Base-by-base conservation (phyloP, 2,888 invertebrate genomes). In the Parasteatoda lunata region DNA sequence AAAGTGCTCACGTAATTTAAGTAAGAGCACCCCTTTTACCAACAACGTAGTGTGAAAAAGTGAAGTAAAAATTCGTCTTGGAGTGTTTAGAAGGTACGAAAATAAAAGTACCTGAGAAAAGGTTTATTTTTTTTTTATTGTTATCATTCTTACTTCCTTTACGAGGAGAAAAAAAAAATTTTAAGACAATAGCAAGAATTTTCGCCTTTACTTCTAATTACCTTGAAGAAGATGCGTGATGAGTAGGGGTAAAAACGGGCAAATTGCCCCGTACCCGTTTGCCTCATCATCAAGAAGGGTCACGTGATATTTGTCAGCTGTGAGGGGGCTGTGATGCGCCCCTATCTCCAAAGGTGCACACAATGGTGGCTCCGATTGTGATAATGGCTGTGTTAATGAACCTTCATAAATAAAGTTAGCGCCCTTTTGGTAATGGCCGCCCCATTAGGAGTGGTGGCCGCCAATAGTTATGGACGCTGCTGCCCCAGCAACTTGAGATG, bases 371-470 rank as follows among this genome's bases (percentile, higher is more conserved):
- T 81, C 87, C 82, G 88, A 88, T 88, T 88, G 88, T 77, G 88
- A 88, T 88, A 88, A 88, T 88, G 88, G 88, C 84, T 71, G 76
- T 84, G 88, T 84, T 88, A 88, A 88, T 88, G 88, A 88, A 84
- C 77, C 79, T 78, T 80, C 88, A 88, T 88, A 88, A 88, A 88
- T 88, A 88, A 88, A 84, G 84, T 87, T 82, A 78, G 82, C 87
- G 77, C 87, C 76, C 80, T 52, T 59, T 69, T 73, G 73, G 87
- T 87, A 87, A 87, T 87, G 82, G 87, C 82, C 54, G 82, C 45
- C 82, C 87, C 87, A 87, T 87, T 87, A 87, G 82, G 81, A 75
- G 52, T 51, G 71, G 52, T 48, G 70, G 72, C 47, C 71, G 66
- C 83, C 83, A 68, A 84, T 84, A 77, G 83, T 84, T 84, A 84